phyloP scores from a whole-genome alignment of 2,797 vertebrate species.

The Melanotaenia trifasciata region DNA sequence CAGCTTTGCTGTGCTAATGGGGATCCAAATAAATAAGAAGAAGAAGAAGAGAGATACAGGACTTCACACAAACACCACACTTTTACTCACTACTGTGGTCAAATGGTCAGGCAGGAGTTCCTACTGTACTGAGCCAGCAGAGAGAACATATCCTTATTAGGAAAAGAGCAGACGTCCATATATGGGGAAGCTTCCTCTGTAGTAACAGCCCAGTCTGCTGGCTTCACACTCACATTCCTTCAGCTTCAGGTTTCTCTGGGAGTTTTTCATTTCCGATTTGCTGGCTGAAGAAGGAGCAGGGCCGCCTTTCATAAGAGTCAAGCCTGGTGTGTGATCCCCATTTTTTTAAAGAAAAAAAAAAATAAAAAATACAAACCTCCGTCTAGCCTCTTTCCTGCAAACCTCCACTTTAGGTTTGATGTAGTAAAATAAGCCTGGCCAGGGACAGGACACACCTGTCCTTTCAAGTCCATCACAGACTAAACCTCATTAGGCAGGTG shows the following conservation, averaged over 20 bases:
- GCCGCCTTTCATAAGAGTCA: conserved; percentile 91
- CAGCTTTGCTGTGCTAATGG: too few species aligned
- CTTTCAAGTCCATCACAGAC: conserved; percentile 80
- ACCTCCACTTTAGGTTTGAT: conserved; percentile 89
- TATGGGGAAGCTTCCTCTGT: conserved; percentile 92
- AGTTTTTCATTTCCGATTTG: conserved; percentile 97
- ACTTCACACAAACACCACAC: conserved; percentile 51
- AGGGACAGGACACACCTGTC: conserved; percentile 88
- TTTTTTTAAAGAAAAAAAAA: conserved; percentile 81
- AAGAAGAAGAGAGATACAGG: conserved; percentile 49
- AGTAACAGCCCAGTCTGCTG: conserved; percentile 91
- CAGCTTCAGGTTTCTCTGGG: conserved; percentile 87
- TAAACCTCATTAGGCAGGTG: conserved; percentile 82
- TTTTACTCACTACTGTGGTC: conserved; percentile 53
- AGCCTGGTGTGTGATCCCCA: conserved; percentile 91
- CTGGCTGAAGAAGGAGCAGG: conserved; percentile 89
- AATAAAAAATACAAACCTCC: conserved; percentile 88
- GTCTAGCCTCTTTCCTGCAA: conserved; percentile 96
- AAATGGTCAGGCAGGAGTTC: conserved; percentile 56
- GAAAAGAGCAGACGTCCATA: conserved; percentile 87
- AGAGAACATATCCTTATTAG: conserved; percentile 81
- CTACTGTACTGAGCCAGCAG: conserved; percentile 75
- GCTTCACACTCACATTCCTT: conserved; percentile 90
- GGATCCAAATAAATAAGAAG: too few species aligned
- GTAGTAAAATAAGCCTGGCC: conserved; percentile 85